Evolutionary conservation across 2,113 vertebrate species (phyloP), one percentile per base, ranked within the genome.

Genomic region (Pholis gunnellus): DNA sequence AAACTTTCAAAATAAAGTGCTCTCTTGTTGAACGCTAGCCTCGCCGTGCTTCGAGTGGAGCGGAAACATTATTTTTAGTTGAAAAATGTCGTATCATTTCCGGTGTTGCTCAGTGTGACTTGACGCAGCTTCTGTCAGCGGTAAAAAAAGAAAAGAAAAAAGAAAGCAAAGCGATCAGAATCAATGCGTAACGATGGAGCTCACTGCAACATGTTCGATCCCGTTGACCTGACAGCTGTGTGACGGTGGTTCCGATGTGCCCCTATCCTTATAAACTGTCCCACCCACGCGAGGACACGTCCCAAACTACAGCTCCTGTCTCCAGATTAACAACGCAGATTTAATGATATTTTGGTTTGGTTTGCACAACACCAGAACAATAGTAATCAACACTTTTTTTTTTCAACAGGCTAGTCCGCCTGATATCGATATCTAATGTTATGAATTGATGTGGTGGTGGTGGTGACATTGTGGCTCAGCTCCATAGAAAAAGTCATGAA

Each of bases 1-100:
- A 3, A 9, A 27, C 34, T 36, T 87, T 90, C 88, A 89, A 89
- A 89, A 84, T 88, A 91, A 92, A 90, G 7, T 9, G 2, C 44
- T 0, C 1, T 1, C 13, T 17, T 6, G 3, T 4, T 13, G 38
- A 63, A 25, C 8, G 46, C 6, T 2, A 7, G n/a, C 52, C 52
- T 17, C 27, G 25, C 40, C 6, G 2, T 14, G 5, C n/a, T 13
- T 27, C 2, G 13, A 14, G 31, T 1, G 18, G 36, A 1, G 0
- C 8, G 0, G 7, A 7, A 4, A 1, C 38, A 0, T 38, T 66
- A 20, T 75, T 57, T 82, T 82, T 72, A 69, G 15, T 68, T 14
- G 42, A 14, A 56, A 13, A 25, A 0, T 14, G 4, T 3, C 0
- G 11, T 1, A 0, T 2, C 1, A 14, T 20, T 87, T 88, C 84